phyloP scores from a whole-genome alignment of 2,797 vertebrate genomes.

The Coregonus suidteri region DNA sequence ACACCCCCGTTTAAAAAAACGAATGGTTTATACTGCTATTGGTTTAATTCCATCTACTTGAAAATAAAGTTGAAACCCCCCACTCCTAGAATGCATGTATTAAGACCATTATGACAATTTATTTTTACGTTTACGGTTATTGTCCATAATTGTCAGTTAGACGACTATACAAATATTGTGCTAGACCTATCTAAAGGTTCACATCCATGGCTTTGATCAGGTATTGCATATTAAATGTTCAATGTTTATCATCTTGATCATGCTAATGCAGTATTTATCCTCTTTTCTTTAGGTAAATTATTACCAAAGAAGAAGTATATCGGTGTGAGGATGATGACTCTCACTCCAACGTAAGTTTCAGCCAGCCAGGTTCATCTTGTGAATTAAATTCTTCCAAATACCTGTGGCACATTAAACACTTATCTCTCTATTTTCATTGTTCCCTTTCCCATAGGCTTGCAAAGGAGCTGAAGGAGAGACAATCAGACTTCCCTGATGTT shows the following conservation, averaged over 20 bases:
- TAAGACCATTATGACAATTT: too few relatives aligned
- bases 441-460: conserved; percentile 74
- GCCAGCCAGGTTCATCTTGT: not conserved
- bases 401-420: not conserved
- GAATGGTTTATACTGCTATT: too few relatives aligned
- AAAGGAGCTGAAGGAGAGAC: conserved; percentile 86
- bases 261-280: not conserved
- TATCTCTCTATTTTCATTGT: not conserved
- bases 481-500: conserved; percentile 90
- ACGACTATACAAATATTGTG: not conserved
- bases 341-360: conserved; percentile 83
- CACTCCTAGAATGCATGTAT: too few relatives aligned
- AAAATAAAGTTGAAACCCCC: too few relatives aligned
- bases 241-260: not conserved
- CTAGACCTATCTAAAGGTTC: not conserved
- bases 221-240: not conserved
- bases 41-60: too few relatives aligned
- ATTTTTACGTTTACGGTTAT: too few relatives aligned
- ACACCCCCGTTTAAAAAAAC: not conserved
- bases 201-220: not conserved
- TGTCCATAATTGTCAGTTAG: too few relatives aligned
- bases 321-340: conserved; percentile 94
- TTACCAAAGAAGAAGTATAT: conserved; percentile 91
- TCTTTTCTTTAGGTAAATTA: conserved; percentile 77
- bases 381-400: not conserved